Conservation (phyloP, 2,888 invertebrate genomes). For the Nemoura dubitans region DNA sequence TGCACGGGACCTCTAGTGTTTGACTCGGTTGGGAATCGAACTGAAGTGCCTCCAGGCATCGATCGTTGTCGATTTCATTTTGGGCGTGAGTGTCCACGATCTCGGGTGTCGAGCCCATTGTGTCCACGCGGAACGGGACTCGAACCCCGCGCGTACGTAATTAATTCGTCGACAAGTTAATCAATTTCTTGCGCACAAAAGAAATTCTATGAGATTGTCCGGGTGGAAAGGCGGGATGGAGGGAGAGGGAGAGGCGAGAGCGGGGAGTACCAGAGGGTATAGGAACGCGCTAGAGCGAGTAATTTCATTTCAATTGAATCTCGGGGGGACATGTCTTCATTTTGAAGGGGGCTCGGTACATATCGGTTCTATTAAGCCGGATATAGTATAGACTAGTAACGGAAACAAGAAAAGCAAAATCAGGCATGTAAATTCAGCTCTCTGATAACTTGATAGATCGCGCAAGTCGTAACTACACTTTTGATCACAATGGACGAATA, state of each 20-base stretch:
- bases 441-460: no score
- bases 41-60: no score
- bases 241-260: background rate
- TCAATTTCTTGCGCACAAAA: background rate
- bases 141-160: slow-evolving; percentile 8
- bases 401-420: no score
- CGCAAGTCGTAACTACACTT: no score
- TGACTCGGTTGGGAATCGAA: no score
- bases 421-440: no score
- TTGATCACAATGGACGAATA: no score
- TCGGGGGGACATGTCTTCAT: background rate
- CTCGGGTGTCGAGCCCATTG: background rate
- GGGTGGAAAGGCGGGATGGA: no score
- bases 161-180: background rate
- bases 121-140: background rate
- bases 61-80: background rate
- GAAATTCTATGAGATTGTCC: background rate
- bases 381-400: no score
- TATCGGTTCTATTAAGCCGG: no score
- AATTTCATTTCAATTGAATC: background rate
- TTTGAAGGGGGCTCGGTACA: background rate
- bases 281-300: background rate
- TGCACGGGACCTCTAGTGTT: no score
- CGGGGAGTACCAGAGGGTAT: background rate
- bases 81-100: background rate